phyloP scores from a whole-genome alignment of 2,888 invertebrate species.

The Anaspis maculata region DNA sequence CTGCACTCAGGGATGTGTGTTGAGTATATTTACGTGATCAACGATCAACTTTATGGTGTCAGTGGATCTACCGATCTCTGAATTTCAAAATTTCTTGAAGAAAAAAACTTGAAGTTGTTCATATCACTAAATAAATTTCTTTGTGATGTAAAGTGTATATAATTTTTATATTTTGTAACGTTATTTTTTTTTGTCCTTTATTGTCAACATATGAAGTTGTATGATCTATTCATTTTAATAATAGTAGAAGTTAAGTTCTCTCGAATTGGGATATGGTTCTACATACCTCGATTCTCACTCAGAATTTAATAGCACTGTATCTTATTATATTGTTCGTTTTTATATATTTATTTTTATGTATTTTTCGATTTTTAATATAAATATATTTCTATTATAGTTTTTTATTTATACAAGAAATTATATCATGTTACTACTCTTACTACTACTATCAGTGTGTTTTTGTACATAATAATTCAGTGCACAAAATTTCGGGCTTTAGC shows the following conservation, averaged over 20 bases:
- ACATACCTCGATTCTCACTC: constrained; percentile 32
- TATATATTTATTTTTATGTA: constrained; percentile 33
- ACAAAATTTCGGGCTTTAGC: too few relatives aligned
- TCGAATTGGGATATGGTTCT: constrained; percentile 34
- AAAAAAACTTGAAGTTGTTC: constrained; percentile 25
- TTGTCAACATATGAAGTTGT: constrained; percentile 2
- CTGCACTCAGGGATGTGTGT: constrained; percentile 57
- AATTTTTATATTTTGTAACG: constrained; percentile 23
- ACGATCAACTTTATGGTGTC: constrained; percentile 27
- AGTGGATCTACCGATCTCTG: too few relatives aligned
- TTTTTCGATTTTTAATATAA: constrained; percentile 37
- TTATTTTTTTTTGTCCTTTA: constrained; percentile 17
- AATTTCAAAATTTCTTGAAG: too few relatives aligned
- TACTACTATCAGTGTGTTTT: too few relatives aligned
- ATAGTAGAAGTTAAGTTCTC: constrained; percentile 15
- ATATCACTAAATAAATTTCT: constrained; percentile 29
- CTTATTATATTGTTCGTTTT: constrained; percentile 29
- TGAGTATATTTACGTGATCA: constrained; percentile 13
- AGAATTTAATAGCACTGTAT: constrained; percentile 31
- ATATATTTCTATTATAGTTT: constrained; percentile 38
- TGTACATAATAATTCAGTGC: too few relatives aligned
- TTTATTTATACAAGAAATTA: constrained; percentile 23
- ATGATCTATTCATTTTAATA: background rate
- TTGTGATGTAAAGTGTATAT: constrained; percentile 34
- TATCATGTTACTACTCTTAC: too few relatives aligned